Conservation (phyloP, 2,797 vertebrate genomes). For the Sebastes vulpes region DNA sequence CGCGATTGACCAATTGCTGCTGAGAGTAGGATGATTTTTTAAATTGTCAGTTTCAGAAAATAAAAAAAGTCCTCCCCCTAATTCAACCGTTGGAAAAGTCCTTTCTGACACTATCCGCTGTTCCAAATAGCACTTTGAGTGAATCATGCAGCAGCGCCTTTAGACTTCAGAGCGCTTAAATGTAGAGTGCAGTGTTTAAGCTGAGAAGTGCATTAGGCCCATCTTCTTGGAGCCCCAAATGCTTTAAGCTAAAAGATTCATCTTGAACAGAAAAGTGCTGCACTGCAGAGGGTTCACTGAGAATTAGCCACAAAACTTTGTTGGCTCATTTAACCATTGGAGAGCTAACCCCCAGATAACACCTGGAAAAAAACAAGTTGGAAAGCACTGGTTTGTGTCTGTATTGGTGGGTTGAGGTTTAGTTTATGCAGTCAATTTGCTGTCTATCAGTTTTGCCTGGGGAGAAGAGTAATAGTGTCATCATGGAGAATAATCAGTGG, state of each 20-base stretch:
- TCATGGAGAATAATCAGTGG: conserved; percentile 77
- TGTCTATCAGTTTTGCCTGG: conserved; percentile 73
- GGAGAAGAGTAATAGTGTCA: conserved; percentile 82
- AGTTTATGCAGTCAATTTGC: conserved; percentile 72
- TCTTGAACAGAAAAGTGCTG: conserved; percentile 56
- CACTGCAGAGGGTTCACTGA: conserved; percentile 37
- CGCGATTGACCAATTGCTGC: neutral
- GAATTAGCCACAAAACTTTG: conserved; percentile 64
- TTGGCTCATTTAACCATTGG: conserved; percentile 52
- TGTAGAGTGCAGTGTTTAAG: conserved; percentile 64
- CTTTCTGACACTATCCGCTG: conserved; percentile 39
- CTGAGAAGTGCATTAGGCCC: conserved; percentile 61
- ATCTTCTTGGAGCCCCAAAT: conserved; percentile 48
- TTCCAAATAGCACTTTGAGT: conserved; percentile 60
- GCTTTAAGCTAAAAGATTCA: conserved; percentile 69
- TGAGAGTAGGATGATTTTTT: neutral
- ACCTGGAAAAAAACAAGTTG: conserved; percentile 26
- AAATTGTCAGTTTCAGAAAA: neutral
- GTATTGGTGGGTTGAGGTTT: conserved; percentile 50
- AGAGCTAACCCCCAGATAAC: conserved; percentile 37
- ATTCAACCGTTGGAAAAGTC: conserved; percentile 1
- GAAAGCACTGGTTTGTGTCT: conserved; percentile 27
- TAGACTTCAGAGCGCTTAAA: conserved; percentile 54
- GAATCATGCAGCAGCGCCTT: conserved; percentile 56
- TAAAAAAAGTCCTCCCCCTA: neutral